Base-by-base conservation (phyloP, 1,140 invertebrate genomes). In the Octopus bimaculoides region DNA sequence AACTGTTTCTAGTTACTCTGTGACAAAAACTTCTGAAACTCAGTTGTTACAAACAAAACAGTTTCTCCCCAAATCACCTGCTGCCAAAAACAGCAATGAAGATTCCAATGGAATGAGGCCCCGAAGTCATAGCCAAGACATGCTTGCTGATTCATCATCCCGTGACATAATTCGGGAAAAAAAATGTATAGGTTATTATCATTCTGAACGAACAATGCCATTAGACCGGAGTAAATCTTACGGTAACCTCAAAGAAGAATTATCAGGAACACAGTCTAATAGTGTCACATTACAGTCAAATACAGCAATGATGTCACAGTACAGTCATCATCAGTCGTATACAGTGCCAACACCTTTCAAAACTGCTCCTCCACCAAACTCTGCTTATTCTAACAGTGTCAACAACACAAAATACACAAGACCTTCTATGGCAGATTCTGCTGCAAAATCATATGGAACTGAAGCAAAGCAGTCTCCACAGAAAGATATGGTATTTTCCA, bases 1-100 rank as follows among this genome's bases (percentile, higher is more conserved):
- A 81, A 5, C 71, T 84, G 52, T 83, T 85, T 71, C 81, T 81
- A 71, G 26, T 71, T 17, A 71, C 26, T 14, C 9, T 20, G 26
- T 14, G 26, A 6, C 66, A 71, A 71, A 14, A 71, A 14, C 66
- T n/a, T 71, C 66, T 71, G 17, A 8, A 71, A 9, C 66, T 17
- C 66, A 8, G 8, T 14, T 14, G 7, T 8, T 17, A 71, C 66
- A 9, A 6, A n/a, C 66, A 5, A n/a, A 71, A 14, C 17, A 71
- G 26, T 6, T 20, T n/a, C 26, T 20, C 26, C 14, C 66, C 17
- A 6, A 14, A n/a, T 14, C 66, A n/a, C 14, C 17, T 17, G 14
- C 5, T 6, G 14, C 17, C 66, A 14, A 14, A 14, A 6, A 1
- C 6, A 5, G 5, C 17, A 71, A 71, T n/a, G 17, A 14, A 5